Evolutionary conservation across 2,797 vertebrate species (phyloP).

Genomic region (Urosaurus nigricauda): DNA sequence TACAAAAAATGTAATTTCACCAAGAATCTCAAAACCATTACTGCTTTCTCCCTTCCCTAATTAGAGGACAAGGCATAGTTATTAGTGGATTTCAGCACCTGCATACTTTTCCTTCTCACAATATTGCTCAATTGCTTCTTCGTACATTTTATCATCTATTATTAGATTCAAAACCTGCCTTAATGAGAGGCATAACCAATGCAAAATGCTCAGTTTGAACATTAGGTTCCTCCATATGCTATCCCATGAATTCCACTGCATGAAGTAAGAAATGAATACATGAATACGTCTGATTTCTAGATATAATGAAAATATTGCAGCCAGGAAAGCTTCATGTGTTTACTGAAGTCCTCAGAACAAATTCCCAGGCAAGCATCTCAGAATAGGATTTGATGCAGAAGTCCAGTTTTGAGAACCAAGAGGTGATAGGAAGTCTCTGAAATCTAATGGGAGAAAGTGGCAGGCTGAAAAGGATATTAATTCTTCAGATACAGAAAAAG

Average conservation of each 20-base stretch:
- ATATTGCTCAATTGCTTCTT: background rate
- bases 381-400: background rate
- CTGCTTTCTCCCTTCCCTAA: too few relatives aligned
- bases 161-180: too few relatives aligned
- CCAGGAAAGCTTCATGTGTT: background rate
- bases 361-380: background rate
- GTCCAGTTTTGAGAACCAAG: background rate
- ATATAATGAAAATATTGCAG: background rate
- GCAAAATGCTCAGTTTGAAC: background rate
- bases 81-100: background rate
- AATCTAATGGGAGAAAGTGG: background rate
- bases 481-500: background rate
- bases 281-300: background rate
- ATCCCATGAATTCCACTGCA: background rate
- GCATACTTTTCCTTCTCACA: background rate
- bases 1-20: too few relatives aligned
- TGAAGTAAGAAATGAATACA: background rate
- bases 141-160: background rate
- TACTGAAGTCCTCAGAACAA: background rate
- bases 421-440: background rate
- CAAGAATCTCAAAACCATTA: too few relatives aligned
- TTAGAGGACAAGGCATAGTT: background rate
- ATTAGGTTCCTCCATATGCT: background rate
- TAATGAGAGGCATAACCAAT: background rate
- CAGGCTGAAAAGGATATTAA: background rate